Conservation (phyloP, 2,113 vertebrate species). For the Chloebia gouldiae region DNA sequence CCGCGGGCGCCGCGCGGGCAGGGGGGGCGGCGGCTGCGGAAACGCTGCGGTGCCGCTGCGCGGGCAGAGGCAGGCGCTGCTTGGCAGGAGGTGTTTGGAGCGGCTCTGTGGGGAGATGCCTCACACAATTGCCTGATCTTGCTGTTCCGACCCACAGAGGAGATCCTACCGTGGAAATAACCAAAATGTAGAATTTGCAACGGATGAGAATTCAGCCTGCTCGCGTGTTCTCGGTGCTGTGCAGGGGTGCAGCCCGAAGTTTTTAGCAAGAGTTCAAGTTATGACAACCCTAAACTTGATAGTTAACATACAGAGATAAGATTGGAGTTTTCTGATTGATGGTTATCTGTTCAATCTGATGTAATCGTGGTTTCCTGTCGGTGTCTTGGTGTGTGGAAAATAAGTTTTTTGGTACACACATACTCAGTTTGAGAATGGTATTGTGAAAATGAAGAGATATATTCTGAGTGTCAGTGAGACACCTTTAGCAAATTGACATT, state of each 20-base stretch:
- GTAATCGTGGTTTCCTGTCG: neutral
- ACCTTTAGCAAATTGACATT: neutral
- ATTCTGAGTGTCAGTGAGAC: neutral
- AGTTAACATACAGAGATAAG: neutral
- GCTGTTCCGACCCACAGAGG: neutral
- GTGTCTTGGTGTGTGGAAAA: neutral
- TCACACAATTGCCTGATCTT: neutral
- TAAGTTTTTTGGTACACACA: neutral
- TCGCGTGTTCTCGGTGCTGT: fast-evolving
- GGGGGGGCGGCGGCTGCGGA: neutral
- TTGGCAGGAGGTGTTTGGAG: neutral
- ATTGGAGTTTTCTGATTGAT: neutral
- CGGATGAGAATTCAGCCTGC: neutral
- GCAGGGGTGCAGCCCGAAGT: neutral
- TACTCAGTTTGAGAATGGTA: neutral
- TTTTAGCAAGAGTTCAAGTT: neutral
- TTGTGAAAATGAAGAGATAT: neutral
- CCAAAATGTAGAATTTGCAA: neutral
- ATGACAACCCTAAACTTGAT: neutral
- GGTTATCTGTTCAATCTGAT: neutral
- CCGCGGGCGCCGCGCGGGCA: neutral
- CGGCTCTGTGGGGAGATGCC: no score
- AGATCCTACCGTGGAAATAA: fast-evolving
- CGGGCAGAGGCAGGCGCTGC: neutral
- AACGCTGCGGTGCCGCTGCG: neutral